Evolutionary conservation across 1,140 invertebrate genomes (phyloP).

Genomic region (Medauroidea extradentata): DNA sequence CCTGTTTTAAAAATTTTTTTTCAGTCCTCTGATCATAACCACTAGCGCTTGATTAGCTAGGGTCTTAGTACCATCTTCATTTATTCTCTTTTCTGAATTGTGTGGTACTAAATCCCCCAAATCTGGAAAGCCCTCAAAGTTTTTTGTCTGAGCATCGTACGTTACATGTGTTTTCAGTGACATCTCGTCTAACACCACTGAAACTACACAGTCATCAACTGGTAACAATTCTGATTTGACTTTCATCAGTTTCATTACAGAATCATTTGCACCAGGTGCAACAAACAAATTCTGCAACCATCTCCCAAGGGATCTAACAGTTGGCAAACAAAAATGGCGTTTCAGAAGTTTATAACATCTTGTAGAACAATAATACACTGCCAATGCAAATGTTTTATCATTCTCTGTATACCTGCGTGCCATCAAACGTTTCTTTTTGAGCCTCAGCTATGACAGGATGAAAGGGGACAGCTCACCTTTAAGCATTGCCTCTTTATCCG

Average conservation of each 20-base stretch:
- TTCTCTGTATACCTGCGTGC: not conserved
- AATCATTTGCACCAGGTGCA: not conserved
- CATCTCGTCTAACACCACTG: slow-evolving; percentile 2
- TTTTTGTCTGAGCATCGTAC: not conserved
- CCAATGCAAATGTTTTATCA: slow-evolving; percentile 2
- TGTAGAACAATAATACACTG: not conserved
- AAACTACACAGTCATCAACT: not conserved
- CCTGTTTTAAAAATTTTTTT: not conserved
- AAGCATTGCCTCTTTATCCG: not conserved
- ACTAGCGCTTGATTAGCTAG: no score
- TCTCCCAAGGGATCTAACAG: not conserved
- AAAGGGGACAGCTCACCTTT: not conserved
- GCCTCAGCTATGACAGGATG: not conserved
- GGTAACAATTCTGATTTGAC: not conserved
- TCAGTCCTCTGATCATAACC: no score
- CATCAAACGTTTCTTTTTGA: not conserved
- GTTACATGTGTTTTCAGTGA: not conserved
- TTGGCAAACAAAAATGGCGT: not conserved
- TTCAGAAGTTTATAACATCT: not conserved
- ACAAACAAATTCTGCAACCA: not conserved
- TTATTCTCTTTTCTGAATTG: not conserved
- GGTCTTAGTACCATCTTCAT: not conserved
- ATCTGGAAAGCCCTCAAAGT: not conserved
- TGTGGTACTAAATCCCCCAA: not conserved
- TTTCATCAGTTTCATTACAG: not conserved